A percentile compares a stretch with the other conserved stretches of the same genome.
These are phyloP conservation scores for Eubasilissa splendida DNA, from an alignment of 2,888 invertebrate genomes.

Conservation along the genomic window DNA sequence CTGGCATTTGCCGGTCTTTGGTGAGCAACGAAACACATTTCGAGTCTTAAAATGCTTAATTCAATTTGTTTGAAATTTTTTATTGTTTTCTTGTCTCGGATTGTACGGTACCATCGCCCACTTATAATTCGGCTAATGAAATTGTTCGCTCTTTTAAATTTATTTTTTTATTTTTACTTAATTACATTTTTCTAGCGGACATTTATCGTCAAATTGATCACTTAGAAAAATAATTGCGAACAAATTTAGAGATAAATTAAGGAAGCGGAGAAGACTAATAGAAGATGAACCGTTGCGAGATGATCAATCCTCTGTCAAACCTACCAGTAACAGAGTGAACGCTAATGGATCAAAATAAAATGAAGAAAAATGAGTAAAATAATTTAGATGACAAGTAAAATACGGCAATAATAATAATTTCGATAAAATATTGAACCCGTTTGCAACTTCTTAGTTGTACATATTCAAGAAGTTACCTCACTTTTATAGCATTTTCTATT, in stretches of 20 bases:
- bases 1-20: not conserved
- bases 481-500: no score
- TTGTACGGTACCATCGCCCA: no score
- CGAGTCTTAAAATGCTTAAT: slow-evolving; percentile 20
- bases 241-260: slow-evolving; percentile 8
- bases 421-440: no score
- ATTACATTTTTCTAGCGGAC: not conserved
- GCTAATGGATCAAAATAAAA: slow-evolving; percentile 49
- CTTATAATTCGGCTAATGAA: no score
- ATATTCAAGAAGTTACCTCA: no score
- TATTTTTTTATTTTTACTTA: no score
- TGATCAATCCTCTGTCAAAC: slow-evolving; percentile 50
- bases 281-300: slow-evolving; percentile 42
- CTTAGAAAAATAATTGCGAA: not conserved
- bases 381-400: slow-evolving; percentile 13
- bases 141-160: no score
- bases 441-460: no score
- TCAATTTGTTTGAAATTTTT: slow-evolving; percentile 14
- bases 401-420: not conserved
- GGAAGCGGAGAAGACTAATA: slow-evolving; percentile 36
- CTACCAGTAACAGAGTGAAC: slow-evolving; percentile 47
- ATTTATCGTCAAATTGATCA: not conserved
- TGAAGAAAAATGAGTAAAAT: slow-evolving; percentile 46
- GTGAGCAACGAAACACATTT: slow-evolving; percentile 18
- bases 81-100: no score